These are phyloP conservation scores for Barnardius zonarius DNA, from an alignment of 2,113 vertebrate species.

Conservation along the genomic window DNA sequence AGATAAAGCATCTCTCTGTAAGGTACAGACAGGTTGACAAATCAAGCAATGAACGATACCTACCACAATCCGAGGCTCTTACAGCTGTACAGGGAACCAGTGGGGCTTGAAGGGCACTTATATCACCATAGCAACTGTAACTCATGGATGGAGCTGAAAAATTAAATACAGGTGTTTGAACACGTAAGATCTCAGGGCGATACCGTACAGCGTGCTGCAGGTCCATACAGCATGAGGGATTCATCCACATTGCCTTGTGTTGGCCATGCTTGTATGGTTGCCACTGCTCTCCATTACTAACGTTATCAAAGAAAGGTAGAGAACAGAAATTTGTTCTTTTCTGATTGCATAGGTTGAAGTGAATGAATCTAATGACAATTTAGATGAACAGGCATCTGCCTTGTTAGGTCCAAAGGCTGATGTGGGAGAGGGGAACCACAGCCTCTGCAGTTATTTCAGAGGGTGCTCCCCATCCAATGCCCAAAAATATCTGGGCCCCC, in stretches of 20 bases:
- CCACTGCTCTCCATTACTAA: neutral
- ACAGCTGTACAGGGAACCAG: slow-evolving; percentile 60
- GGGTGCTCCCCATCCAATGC: neutral
- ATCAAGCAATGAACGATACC: neutral
- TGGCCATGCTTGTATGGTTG: accelerated
- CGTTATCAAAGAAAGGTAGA: neutral
- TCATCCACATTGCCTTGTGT: neutral
- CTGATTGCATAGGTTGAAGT: neutral
- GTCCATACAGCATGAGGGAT: neutral
- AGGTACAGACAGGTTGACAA: neutral
- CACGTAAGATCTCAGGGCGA: neutral
- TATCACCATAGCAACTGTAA: slow-evolving; percentile 73
- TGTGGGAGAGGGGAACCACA: neutral
- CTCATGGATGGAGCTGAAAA: slow-evolving; percentile 62
- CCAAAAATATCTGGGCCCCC: accelerated
- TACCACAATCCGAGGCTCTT: slow-evolving; percentile 42
- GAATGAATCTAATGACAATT: neutral
- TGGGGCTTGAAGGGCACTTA: slow-evolving; percentile 67
- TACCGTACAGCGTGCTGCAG: neutral
- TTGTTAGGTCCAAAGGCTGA: accelerated
- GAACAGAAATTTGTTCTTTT: neutral
- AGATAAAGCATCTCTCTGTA: neutral
- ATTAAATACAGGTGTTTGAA: neutral
- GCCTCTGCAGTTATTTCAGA: neutral
- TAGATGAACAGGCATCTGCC: neutral